phyloP scores from a whole-genome alignment of 2,888 invertebrate species.

The Amblyjoppa fuscipennis region DNA sequence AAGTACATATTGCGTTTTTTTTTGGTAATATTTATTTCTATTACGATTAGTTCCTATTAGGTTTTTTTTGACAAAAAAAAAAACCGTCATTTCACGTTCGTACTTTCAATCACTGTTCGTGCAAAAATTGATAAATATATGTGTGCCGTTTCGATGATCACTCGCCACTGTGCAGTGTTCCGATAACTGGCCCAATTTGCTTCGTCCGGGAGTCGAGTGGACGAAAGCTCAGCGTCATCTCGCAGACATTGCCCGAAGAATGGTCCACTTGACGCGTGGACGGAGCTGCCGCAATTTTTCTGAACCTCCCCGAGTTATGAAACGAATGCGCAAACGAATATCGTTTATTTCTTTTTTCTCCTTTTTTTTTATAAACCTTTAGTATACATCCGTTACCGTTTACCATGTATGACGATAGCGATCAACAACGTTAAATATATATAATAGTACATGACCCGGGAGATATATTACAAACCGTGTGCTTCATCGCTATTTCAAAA shows the following conservation, averaged over 20 bases:
- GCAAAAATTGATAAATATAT: neutral
- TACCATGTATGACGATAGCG: conserved; percentile 8
- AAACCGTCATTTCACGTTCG: conserved; percentile 8
- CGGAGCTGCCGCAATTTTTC: neutral
- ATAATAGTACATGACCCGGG: conserved; percentile 21
- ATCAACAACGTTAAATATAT: conserved; percentile 36
- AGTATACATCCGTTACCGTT: conserved; percentile 38
- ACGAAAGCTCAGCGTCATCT: neutral
- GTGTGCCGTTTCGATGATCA: neutral
- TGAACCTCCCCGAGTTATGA: neutral
- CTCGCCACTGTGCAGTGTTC: neutral
- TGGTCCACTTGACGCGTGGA: neutral
- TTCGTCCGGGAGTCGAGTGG: neutral
- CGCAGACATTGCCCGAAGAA: neutral
- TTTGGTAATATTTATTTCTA: conserved; percentile 24
- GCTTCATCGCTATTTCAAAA: conserved; percentile 42
- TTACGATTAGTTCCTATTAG: conserved; percentile 41
- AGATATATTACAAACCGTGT: conserved; percentile 35
- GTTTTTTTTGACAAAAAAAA: neutral
- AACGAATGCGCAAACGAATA: conserved; percentile 6
- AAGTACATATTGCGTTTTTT: conserved; percentile 59
- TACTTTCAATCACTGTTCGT: conserved; percentile 27
- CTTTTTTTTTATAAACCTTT: conserved; percentile 24
- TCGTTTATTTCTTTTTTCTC: neutral
- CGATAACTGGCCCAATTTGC: neutral